Percentiles rank a stretch among this genome's conserved stretches.
phyloP scores from a whole-genome alignment of 2,797 vertebrate genomes.

The Cossypha polioptera region DNA sequence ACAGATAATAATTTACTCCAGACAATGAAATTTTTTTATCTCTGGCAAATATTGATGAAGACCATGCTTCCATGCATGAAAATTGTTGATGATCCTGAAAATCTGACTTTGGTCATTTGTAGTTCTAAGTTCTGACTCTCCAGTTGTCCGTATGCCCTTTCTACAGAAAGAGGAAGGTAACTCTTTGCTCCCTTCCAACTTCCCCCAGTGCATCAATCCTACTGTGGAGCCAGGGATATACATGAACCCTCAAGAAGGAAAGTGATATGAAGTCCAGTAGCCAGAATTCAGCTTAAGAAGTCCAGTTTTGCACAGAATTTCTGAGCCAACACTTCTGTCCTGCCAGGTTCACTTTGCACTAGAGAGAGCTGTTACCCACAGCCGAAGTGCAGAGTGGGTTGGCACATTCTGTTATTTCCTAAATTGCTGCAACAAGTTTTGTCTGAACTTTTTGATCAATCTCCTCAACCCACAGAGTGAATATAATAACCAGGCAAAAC shows the following conservation, averaged over 20 bases:
- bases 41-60: not conserved
- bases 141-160: not conserved
- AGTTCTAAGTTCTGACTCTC: not conserved
- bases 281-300: not conserved
- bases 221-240: not conserved
- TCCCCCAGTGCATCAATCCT: not conserved
- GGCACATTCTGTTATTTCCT: not conserved
- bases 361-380: not conserved
- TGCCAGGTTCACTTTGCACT: not conserved
- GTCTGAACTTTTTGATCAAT: not conserved
- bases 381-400: accelerated
- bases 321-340: not conserved
- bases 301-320: not conserved
- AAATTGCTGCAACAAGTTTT: not conserved
- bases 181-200: not conserved
- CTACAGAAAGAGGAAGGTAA: not conserved
- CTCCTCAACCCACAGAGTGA: not conserved
- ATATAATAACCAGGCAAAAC: not conserved
- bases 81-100: not conserved
- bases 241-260: accelerated
- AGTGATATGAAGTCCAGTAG: not conserved
- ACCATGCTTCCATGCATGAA: not conserved
- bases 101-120: not conserved
- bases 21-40: not conserved
- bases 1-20: not conserved